phyloP scores from a whole-genome alignment of 2,113 vertebrate species.

The Pterocles gutturalis region DNA sequence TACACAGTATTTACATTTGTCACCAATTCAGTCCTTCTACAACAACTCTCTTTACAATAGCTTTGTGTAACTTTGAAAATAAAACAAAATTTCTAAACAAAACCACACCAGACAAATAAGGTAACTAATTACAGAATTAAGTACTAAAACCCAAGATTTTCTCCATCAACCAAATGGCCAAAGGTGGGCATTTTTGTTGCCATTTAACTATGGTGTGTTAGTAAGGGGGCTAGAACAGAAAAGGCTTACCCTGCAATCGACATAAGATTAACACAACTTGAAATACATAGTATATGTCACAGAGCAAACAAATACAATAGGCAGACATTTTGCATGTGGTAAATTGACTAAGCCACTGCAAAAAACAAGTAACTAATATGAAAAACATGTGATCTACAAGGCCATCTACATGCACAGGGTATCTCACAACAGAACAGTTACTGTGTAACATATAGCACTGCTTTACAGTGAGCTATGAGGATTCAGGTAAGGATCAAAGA shows the following conservation, averaged over 20 bases:
- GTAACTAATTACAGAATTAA: not conserved
- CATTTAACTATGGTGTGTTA: not conserved
- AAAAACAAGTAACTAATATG: not conserved
- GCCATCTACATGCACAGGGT: not conserved
- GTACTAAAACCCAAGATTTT: not conserved
- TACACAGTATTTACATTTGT: not conserved
- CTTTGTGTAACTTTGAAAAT: not conserved
- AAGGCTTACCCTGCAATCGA: not conserved
- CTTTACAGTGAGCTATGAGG: not conserved
- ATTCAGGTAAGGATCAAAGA: not conserved
- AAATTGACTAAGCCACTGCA: not conserved
- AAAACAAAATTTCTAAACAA: not conserved
- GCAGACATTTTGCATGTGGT: not conserved
- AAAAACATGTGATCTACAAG: not conserved
- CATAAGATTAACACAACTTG: not conserved
- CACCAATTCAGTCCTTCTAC: not conserved
- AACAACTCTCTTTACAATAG: not conserved
- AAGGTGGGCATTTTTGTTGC: not conserved
- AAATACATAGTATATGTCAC: not conserved
- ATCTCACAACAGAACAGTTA: not conserved
- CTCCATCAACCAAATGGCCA: not conserved
- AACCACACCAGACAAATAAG: not conserved
- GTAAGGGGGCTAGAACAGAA: not conserved
- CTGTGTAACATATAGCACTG: accelerated
- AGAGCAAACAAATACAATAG: not conserved